Conservation (phyloP, 1,140 invertebrate species). For the Fopius arisanus region DNA sequence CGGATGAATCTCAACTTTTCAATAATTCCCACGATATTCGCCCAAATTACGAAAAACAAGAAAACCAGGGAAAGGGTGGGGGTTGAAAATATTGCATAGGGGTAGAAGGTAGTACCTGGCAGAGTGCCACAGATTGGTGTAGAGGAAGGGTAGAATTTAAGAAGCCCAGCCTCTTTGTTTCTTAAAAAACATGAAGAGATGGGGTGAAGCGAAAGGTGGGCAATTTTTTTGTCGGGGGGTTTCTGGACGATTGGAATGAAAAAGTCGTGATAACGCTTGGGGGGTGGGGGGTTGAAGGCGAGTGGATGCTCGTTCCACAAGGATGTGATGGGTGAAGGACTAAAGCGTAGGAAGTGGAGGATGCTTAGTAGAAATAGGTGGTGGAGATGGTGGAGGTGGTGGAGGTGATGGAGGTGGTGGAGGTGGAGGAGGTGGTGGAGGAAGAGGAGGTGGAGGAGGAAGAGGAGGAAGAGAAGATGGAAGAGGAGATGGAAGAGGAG, state of each 20-base stretch:
- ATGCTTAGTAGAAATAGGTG: constrained; percentile 1
- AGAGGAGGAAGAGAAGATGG: constrained; percentile 3
- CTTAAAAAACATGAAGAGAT: not conserved
- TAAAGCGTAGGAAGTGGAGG: constrained; percentile 9
- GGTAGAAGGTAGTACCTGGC: constrained; percentile 6
- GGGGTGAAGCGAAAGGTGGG: not conserved
- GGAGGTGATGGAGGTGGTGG: constrained; percentile 31
- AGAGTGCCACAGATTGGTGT: constrained; percentile 15
- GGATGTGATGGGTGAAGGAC: constrained; percentile 2
- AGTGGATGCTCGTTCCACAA: not conserved
- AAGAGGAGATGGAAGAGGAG: constrained; percentile 29
- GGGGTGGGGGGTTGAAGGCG: not conserved
- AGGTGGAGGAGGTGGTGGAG: constrained; percentile 14
- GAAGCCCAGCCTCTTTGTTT: constrained; percentile 19
- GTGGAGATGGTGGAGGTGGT: constrained; percentile 31
- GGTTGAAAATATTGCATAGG: not conserved
- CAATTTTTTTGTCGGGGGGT: constrained; percentile 13
- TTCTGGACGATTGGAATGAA: not conserved
- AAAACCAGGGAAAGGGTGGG: not conserved
- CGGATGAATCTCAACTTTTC: constrained; percentile 26
- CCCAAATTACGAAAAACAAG: not conserved
- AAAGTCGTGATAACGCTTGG: constrained; percentile 19
- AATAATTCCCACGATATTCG: constrained; percentile 21
- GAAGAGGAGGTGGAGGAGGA: constrained; percentile 1
- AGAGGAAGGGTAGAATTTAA: constrained; percentile 25